A percentile compares a stretch with the other conserved stretches of the same genome.
These are phyloP conservation scores for Aleadryas rufinucha DNA, from an alignment of 2,113 vertebrate genomes.

Conservation along the genomic window DNA sequence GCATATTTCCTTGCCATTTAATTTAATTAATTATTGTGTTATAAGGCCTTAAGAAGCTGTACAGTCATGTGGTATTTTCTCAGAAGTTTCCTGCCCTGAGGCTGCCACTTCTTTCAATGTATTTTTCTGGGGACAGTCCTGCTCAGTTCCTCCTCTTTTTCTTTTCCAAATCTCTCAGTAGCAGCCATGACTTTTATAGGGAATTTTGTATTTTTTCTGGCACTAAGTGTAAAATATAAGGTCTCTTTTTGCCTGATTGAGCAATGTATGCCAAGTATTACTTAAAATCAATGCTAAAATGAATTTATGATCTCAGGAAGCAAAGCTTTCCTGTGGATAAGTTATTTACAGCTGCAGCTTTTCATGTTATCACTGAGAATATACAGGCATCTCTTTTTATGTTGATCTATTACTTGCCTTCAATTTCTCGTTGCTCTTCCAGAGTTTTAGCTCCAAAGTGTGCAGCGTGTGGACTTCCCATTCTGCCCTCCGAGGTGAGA, in stretches of 20 bases:
- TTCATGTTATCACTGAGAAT: background rate
- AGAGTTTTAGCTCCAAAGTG: constrained; percentile 96
- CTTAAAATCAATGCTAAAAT: background rate
- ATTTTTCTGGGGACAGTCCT: background rate
- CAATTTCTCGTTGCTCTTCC: background rate
- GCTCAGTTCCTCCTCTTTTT: background rate
- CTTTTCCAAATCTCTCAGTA: background rate
- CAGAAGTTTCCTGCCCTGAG: background rate
- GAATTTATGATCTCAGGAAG: background rate
- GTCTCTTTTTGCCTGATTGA: background rate
- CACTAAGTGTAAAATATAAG: background rate
- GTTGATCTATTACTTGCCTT: background rate
- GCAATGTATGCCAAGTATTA: background rate
- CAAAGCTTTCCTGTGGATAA: background rate
- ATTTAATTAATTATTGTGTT: background rate
- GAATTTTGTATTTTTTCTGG: background rate
- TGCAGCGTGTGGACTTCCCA: constrained; percentile 89
- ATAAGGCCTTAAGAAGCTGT: background rate
- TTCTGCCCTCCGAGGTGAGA: constrained; percentile 91
- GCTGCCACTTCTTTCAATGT: background rate
- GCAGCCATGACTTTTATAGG: background rate
- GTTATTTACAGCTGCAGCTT: background rate
- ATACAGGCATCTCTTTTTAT: background rate
- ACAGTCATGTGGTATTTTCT: background rate
- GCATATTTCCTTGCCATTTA: background rate